A percentile compares a stretch with the other conserved stretches of the same genome.
Evolutionary conservation across 2,888 invertebrate genomes (phyloP).

Genomic region (Chymomyza procnemis): DNA sequence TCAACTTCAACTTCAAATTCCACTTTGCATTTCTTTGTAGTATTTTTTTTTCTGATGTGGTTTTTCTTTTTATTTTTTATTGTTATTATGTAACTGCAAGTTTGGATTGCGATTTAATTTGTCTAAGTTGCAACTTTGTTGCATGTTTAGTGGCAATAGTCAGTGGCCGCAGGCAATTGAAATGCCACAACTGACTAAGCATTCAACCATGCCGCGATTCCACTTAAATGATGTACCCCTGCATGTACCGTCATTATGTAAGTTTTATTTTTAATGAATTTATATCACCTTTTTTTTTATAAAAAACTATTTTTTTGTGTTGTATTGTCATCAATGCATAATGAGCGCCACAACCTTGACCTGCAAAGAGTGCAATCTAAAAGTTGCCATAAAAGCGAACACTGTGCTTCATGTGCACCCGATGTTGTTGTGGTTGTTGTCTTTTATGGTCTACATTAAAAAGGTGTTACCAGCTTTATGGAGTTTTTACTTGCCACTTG

Average conservation of each 20-base stretch:
- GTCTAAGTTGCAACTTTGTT: background rate
- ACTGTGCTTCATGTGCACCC: slow-evolving; percentile 6
- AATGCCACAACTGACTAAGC: background rate
- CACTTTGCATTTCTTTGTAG: too few species aligned
- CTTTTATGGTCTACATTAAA: background rate
- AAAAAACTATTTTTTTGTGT: background rate
- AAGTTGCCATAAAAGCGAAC: slow-evolving; percentile 15
- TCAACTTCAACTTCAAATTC: too few species aligned
- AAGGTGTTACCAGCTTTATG: background rate
- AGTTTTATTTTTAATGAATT: background rate
- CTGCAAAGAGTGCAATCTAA: slow-evolving; percentile 18
- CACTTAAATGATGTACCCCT: background rate
- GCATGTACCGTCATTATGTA: background rate
- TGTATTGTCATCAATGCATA: slow-evolving; percentile 9
- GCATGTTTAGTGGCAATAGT: background rate
- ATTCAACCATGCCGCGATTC: background rate
- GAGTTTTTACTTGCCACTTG: too few species aligned
- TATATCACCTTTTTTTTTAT: background rate
- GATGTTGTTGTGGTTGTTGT: background rate
- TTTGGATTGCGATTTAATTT: slow-evolving; percentile 1
- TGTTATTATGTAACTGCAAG: slow-evolving; percentile 24
- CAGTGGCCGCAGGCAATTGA: background rate
- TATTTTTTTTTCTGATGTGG: background rate
- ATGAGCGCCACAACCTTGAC: slow-evolving; percentile 49
- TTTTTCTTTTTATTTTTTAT: slow-evolving; percentile 10